Evolutionary conservation across 2,888 invertebrate species (phyloP), one percentile per base, ranked within the genome.

Genomic region (Xestia rhomboidea): DNA sequence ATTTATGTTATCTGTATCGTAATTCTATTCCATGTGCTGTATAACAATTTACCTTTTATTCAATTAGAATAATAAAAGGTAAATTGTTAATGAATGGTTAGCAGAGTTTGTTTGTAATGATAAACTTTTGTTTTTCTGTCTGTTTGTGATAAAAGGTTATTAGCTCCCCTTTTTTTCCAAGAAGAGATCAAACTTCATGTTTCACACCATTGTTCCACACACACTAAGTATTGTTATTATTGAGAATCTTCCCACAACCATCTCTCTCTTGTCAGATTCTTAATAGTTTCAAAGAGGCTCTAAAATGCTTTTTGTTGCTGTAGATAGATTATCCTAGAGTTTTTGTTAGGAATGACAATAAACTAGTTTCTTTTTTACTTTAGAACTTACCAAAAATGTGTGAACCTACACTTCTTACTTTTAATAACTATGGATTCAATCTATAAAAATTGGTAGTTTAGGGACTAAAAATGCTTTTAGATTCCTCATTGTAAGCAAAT

Each of bases 1-100:
- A 92, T 82, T 83, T 57, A 75, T 81, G 76, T 78, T 84, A 88
- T 87, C 82, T 79, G 62, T 83, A 83, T 30, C 76, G 77, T 76
- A 72, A 71, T 79, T 74, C 54, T 69, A 72, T 67, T 73, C 70
- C 74, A 81, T 87, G 87, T 83, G 85, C 67, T 46, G 63, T 73
- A 8, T 73, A n/a, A n/a, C n/a, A n/a, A n/a, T n/a, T n/a, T n/a
- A n/a, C n/a, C n/a, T n/a, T n/a, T n/a, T n/a, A n/a, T n/a, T n/a
- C n/a, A 8, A 70, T 34, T 46, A 57, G 27, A 68, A 34, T 73
- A 46, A 24, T 60, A 41, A 60, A 73, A 54, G 27, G 44, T 82
- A 54, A 68, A 30, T 78, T 66, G 2, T 41, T 68, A 44, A 41
- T 57, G 49, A 34, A 41, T 71, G 15, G 27, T 21, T 15, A 44